Evolutionary conservation across 2,888 invertebrate species (phyloP).

Genomic region (Tachina grossa): DNA sequence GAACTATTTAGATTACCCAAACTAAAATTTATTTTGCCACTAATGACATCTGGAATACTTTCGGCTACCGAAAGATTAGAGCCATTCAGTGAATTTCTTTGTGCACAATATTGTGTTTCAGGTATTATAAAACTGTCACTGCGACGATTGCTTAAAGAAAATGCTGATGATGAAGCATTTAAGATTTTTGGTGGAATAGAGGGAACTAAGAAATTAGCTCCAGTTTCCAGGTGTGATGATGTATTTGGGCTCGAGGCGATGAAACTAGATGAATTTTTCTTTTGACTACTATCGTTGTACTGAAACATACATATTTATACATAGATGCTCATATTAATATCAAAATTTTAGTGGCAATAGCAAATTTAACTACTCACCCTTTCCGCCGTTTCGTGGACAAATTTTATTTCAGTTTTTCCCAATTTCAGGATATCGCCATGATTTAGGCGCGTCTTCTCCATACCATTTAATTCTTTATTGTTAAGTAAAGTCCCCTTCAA

Average conservation of each 20-base stretch:
- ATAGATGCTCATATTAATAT: no score
- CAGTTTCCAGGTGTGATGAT: slow-evolving; percentile 24
- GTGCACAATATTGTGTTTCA: slow-evolving; percentile 73
- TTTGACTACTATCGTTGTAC: slow-evolving; percentile 60
- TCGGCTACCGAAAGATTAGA: slow-evolving; percentile 62
- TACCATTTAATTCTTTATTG: slow-evolving; percentile 56
- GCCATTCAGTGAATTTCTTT: slow-evolving; percentile 32
- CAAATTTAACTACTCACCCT: slow-evolving; percentile 18
- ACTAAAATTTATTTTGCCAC: slow-evolving; percentile 39
- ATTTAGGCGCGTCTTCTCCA: slow-evolving; percentile 59
- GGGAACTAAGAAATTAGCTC: slow-evolving; percentile 54
- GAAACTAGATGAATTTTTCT: slow-evolving; percentile 52
- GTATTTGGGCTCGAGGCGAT: slow-evolving; percentile 50
- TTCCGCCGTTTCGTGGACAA: slow-evolving; percentile 20
- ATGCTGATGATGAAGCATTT: neutral
- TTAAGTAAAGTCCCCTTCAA: slow-evolving; percentile 73
- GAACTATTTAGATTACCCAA: slow-evolving; percentile 35
- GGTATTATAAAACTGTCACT: slow-evolving; percentile 74
- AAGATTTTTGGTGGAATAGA: slow-evolving; percentile 36
- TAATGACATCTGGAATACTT: slow-evolving; percentile 52
- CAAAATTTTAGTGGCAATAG: no score
- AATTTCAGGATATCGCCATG: slow-evolving; percentile 63
- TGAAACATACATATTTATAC: neutral
- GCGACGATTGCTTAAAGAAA: slow-evolving; percentile 44
- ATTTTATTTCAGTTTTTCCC: slow-evolving; percentile 56